Evolutionary conservation across 2,113 vertebrate species (phyloP), one percentile per base, ranked within the genome.

Genomic region (Axis porcinus): DNA sequence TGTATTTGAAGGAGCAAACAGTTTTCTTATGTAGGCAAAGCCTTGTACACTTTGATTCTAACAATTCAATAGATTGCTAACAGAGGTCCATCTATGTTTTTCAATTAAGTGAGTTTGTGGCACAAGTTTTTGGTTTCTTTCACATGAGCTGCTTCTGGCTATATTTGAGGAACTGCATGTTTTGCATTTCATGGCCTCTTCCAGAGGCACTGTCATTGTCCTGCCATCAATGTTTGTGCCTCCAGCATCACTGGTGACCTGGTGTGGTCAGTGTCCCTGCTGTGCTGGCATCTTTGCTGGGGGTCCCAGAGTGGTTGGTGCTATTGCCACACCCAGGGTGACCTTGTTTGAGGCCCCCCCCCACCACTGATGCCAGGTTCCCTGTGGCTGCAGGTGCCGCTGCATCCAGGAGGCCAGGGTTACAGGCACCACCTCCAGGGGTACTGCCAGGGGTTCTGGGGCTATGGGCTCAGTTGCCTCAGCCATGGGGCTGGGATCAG

Each of bases 371-470:
- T 50, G 45, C 45, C 28, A 33, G 5, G 15, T 50, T 81, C 16
- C 45, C 28, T 33, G 45, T 11, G 45, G 45, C 78, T 33, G 9
- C 47, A 50, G 2, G 5, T 50, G 45, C 16, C 0, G 1, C 16
- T 50, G 78, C 28, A 81, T 81, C 45, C 45, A 81, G 28, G 28
- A 50, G 45, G 28, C 16, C 9, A 1, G 45, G 2, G 16, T 50
- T 47, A 33, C 0, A 0, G 0, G 1, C 30, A 17, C 15, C 45
- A 50, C 9, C 16, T 3, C 16, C 5, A 21, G 16, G 12, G 45
- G 16, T 52, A n/a, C 58, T 54, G 30, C 45, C 62, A 36, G n/a
- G 11, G 83, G 40, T 36, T 50, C 78, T 83, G 16, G 15, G 45
- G 58, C n/a, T 64, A 19, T 7, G 15, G 45, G 9, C 9, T 62